Evolutionary conservation across 2,113 vertebrate species (phyloP), one percentile per base, ranked within the genome.

Genomic region (Alethe castanea): DNA sequence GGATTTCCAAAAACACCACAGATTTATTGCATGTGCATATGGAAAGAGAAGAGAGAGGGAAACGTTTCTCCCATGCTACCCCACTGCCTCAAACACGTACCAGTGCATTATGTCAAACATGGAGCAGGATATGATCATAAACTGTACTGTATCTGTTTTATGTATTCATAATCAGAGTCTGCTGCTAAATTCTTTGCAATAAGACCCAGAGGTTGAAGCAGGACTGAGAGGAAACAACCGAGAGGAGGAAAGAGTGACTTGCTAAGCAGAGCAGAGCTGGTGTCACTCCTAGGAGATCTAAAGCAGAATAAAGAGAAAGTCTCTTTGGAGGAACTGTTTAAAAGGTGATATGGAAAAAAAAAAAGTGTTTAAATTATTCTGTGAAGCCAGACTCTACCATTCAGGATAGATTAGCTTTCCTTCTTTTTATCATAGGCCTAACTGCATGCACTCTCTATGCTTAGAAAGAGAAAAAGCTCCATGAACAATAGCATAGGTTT

Each of bases 31-130:
- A 6, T 11, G 36, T 35, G 31, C n/a, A 3, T 15, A 5, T 15
- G 20, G 56, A 44, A 59, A 36, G 5, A 53, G 35, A 57, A 64
- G 47, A 69, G 28, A 67, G 38, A 76, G 16, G 8, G 11, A 60
- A 72, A 26, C 2, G 11, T 29, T 94, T 65, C 28, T 69, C 23
- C 31, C 14, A 2, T 0, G 3, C 4, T 26, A 7, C 8, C 19
- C 24, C 8, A 2, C 29, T 80, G 60, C 31, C 45, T 31, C 40
- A 31, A 54, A 36, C 28, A 45, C 0, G 0, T 18, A 31, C 48
- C 71, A 45, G 47, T 35, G 36, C 19, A 6, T 29, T 42, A 29
- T 15, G 26, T 60, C 81, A 88, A 87, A 53, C 70, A 25, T 16
- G 73, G 79, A 52, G 35, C n/a, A 56, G 24, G 47, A 14, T 14